Base-by-base conservation (phyloP, 2,888 invertebrate species). In the Aethes cnicana region DNA sequence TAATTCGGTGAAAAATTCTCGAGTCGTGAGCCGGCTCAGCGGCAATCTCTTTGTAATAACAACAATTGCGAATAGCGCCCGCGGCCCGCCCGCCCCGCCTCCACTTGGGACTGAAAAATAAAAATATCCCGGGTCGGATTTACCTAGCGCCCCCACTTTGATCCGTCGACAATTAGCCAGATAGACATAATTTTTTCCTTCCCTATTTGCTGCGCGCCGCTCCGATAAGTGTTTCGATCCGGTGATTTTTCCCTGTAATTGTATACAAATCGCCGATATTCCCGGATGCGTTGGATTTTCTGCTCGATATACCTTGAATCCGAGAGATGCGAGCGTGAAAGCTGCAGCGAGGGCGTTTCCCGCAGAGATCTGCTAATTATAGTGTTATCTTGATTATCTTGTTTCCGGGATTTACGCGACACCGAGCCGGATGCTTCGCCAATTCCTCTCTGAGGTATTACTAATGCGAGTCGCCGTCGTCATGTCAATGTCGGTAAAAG, bases 31-130 rank as follows among this genome's bases (percentile, higher is more conserved):
- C 83, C 80, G 81, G 86, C 81, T 86, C 78, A 81, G 73, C 75
- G 68, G 74, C 77, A 79, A 81, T 80, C 83, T 87, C 84, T 84
- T 84, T 87, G 85, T 88, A 87, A 88, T 87, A 88, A 87, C 82
- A 88, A 88, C 85, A 86, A 88, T 88, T 88, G 87, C 79, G 75
- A 79, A 81, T 77, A 77, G 66, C 73, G 83, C 87, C 76, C 72
- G 74, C 72, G 81, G 86, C 77, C 53, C 61, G 60, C 71, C 66
- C 69, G 59, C 68, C 70, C 67, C 66, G 56, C 71, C 57, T 63
- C 56, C 61, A 53, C 57, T 62, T 61, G 53, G 46, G 47, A 41
- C 63, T 66, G 63, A 66, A 72, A 75, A 77, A 76, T 71, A 71
- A 72, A 70, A 76, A 73, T 69, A 75, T 68, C 73, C 67, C 72